A percentile compares a stretch with the other conserved stretches of the same genome.
Conservation (phyloP, 2,113 vertebrate genomes). For the Lonchura striata region DNA sequence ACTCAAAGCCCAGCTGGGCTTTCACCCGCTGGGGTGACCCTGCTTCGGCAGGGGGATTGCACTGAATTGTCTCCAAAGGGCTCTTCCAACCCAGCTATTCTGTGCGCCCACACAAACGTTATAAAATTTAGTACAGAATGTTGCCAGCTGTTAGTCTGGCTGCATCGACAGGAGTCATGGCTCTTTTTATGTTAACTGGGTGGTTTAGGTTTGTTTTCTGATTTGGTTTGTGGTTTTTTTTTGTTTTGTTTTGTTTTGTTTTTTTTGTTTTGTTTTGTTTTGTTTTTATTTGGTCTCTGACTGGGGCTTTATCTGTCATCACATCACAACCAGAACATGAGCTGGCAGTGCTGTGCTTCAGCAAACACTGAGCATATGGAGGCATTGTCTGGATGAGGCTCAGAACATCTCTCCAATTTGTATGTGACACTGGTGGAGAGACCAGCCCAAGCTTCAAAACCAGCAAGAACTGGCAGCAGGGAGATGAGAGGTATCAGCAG, state of each 20-base stretch:
- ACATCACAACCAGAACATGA: accelerated
- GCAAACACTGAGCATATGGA: accelerated
- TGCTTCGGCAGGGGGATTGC: background rate
- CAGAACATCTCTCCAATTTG: background rate
- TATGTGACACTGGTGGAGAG: background rate
- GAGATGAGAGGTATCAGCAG: background rate
- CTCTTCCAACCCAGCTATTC: background rate
- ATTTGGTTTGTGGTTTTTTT: background rate
- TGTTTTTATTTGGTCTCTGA: background rate
- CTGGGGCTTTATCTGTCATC: background rate
- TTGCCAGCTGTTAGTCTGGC: background rate
- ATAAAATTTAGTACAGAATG: accelerated
- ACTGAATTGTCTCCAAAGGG: background rate
- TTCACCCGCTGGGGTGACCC: background rate
- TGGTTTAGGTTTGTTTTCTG: background rate
- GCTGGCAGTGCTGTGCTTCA: too few relatives aligned
- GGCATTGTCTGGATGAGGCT: background rate
- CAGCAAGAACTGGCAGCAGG: background rate
- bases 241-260: background rate
- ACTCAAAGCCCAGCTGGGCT: background rate
- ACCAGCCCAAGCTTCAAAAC: background rate
- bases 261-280: background rate
- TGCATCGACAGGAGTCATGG: too few relatives aligned
- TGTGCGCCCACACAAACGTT: background rate
- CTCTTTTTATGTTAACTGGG: background rate